Conservation (phyloP, 2,888 invertebrate genomes). For the Miltochrista miniata region DNA sequence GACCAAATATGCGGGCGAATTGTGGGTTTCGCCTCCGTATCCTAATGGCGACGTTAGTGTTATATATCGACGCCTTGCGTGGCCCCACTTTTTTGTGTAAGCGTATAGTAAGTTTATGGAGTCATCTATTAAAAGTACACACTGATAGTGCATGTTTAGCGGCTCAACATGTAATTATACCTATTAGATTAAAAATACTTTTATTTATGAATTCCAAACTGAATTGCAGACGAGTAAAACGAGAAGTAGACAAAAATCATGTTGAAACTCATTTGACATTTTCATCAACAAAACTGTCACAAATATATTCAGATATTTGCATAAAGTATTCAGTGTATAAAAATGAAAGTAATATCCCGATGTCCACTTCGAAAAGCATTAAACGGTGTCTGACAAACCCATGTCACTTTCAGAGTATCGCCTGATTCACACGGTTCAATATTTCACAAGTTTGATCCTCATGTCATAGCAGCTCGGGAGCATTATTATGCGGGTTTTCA, state of each 20-base stretch:
- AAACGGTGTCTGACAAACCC: constrained; percentile 53
- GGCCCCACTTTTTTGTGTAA: constrained; percentile 26
- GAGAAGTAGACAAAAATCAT: too few species aligned
- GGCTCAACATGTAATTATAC: too few species aligned
- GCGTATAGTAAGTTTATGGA: background rate
- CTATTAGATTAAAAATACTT: too few species aligned
- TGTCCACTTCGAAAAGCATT: constrained; percentile 47
- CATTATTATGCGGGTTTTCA: constrained; percentile 69
- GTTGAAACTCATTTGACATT: too few species aligned
- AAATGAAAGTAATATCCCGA: constrained; percentile 34
- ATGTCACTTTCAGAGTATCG: constrained; percentile 52
- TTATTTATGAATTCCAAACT: too few species aligned
- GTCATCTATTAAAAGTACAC: too few species aligned
- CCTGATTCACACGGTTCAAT: constrained; percentile 58
- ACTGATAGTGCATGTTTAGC: too few species aligned
- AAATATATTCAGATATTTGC: too few species aligned
- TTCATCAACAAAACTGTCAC: too few species aligned
- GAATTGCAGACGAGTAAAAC: too few species aligned
- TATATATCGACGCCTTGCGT: constrained; percentile 37
- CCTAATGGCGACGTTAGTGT: constrained; percentile 62
- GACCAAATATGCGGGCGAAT: constrained; percentile 77
- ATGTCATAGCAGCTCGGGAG: constrained; percentile 59
- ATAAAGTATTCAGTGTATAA: constrained; percentile 7
- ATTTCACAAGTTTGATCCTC: constrained; percentile 60
- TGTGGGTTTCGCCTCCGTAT: constrained; percentile 57